These are phyloP conservation scores for Orycteropus afer DNA, from an alignment of 2,113 vertebrate genomes.

Conservation along the genomic window DNA sequence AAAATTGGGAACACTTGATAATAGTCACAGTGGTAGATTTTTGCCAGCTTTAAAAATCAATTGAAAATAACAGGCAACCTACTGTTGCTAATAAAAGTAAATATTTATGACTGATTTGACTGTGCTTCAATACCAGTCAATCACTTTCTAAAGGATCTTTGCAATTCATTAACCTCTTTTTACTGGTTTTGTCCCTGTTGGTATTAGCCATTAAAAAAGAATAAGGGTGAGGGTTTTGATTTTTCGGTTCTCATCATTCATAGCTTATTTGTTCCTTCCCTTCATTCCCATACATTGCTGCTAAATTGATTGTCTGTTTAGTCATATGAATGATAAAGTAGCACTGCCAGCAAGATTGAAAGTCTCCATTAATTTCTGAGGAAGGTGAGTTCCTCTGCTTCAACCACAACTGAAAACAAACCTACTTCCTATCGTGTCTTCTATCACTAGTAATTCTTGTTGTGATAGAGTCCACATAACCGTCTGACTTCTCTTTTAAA, in stretches of 20 bases:
- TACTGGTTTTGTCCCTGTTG: constrained; percentile 96
- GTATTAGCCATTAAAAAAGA: constrained; percentile 97
- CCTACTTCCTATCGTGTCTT: constrained; percentile 69
- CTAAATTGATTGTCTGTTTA: constrained; percentile 99
- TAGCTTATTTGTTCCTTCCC: constrained; percentile 95
- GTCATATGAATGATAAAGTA: constrained; percentile 97
- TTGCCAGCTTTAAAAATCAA: constrained; percentile 94
- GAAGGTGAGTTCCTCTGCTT: constrained; percentile 85
- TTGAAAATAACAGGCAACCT: constrained; percentile 92
- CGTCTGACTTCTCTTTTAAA: constrained; percentile 72
- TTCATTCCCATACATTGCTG: constrained; percentile 95
- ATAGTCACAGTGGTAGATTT: constrained; percentile 88
- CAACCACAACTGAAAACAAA: constrained; percentile 81
- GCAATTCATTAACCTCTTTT: constrained; percentile 99
- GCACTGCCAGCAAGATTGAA: constrained; percentile 90
- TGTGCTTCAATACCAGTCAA: constrained; percentile 97
- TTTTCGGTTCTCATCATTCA: constrained; percentile 97
- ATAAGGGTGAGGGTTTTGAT: constrained; percentile 92
- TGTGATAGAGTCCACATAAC: constrained; percentile 62
- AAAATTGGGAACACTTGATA: constrained; percentile 85
- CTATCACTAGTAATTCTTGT: constrained; percentile 76
- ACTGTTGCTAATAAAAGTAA: constrained; percentile 97
- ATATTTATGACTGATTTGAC: constrained; percentile 99
- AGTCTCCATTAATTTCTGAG: constrained; percentile 89
- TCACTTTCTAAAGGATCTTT: constrained; percentile 96